A percentile compares a stretch with the other conserved stretches of the same genome.
Evolutionary conservation across 1,140 invertebrate genomes (phyloP).

Genomic region (Aphaenogaster floridana): DNA sequence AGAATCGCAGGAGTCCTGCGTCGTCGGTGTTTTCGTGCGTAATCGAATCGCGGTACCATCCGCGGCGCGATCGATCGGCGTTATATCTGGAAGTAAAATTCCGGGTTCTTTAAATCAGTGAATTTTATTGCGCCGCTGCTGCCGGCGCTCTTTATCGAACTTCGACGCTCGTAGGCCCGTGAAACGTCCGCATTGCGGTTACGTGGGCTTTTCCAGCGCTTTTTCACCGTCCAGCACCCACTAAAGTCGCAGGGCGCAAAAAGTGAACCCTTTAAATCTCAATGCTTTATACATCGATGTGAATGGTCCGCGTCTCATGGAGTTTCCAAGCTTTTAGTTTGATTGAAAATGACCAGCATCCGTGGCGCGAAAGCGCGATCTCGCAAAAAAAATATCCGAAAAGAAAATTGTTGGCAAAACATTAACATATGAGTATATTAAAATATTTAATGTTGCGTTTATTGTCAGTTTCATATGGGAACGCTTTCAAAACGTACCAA

Average conservation of each 20-base stretch:
- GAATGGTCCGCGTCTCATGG: background rate
- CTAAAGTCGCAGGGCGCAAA: slow-evolving; percentile 51
- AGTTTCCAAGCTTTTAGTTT: slow-evolving; percentile 54
- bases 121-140: slow-evolving; percentile 50
- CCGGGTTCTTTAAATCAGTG: slow-evolving; percentile 49
- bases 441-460: background rate
- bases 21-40: slow-evolving; percentile 36
- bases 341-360: slow-evolving; percentile 43
- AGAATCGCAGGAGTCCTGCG: background rate
- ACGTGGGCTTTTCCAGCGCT: slow-evolving; percentile 63
- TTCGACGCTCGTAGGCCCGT: slow-evolving; percentile 63
- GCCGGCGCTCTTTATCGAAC: slow-evolving; percentile 55
- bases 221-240: slow-evolving; percentile 51
- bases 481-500: background rate
- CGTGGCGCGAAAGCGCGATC: background rate
- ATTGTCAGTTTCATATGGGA: background rate
- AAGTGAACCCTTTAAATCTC: slow-evolving; percentile 60
- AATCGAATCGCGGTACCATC: slow-evolving; percentile 46
- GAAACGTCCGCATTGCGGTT: slow-evolving; percentile 80
- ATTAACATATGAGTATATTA: no score
- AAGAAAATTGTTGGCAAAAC: background rate
- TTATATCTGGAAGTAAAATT: slow-evolving; percentile 64
- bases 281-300: slow-evolving; percentile 34
- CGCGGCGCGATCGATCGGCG: slow-evolving; percentile 37
- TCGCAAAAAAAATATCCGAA: background rate